Evolutionary conservation across 2,113 vertebrate genomes (phyloP), one percentile per base, ranked within the genome.

Genomic region (Psittacula cyanocephala): DNA sequence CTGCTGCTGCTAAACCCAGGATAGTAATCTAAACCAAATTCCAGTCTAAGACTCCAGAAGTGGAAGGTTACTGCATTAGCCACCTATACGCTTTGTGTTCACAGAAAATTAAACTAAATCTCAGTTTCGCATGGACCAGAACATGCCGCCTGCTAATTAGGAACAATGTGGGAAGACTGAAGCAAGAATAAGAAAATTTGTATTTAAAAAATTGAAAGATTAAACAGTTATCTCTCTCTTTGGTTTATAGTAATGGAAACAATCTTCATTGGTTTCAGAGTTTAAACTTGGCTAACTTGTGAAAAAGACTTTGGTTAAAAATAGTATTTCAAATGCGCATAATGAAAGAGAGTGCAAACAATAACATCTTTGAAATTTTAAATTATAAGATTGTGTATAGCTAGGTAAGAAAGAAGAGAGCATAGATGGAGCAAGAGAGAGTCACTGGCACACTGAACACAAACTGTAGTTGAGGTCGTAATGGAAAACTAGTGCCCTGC

Each of bases 131-230:
- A 80, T 75, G 74, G 88, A 93, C 92, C 74, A 82, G 85, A 95
- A 93, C 50, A 86, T 52, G 49, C 22, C 52, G 70, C 75, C 53
- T 96, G 37, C 83, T 95, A 93, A 96, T 95, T 95, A 91, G 49
- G 44, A 97, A 79, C 37, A 94, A 64, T 46, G 80, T 29, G 79
- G 46, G 86, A 93, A 95, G 65, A 78, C 80, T 68, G 74, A 95
- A 76, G 39, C 44, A 95, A 95, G 76, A 91, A 77, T 91, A 93
- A 95, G 39, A 88, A 95, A 91, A 96, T 80, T 72, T 92, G 22
- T 96, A 17, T 86, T 95, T 91, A 85, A 95, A 97, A 47, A 95
- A 95, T 83, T 93, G 92, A 72, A 95, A 88, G 87, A 77, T 96
- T 91, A 96, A 97, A 89, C 76, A 44, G 22, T 92, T 94, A 35